Evolutionary conservation across 2,113 vertebrate species (phyloP).

Genomic region (Hypanus sabinus): DNA sequence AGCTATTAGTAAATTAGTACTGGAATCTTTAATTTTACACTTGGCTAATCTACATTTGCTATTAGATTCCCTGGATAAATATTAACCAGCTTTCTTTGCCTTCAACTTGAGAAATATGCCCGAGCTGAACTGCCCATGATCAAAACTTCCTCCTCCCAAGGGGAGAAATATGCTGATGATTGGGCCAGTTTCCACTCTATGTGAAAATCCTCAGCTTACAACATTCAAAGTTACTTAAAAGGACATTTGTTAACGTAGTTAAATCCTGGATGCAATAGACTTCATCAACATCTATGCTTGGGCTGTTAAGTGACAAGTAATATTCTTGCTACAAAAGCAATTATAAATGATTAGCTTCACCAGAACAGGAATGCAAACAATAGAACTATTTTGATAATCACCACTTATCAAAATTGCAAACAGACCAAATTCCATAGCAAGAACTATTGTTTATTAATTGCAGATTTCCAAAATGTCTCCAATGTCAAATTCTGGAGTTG

Average conservation of each 20-base stretch:
- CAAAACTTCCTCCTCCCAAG: neutral
- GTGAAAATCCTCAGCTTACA: neutral
- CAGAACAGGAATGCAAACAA: no score
- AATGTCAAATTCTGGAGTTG: no score
- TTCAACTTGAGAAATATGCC: neutral
- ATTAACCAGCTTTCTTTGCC: neutral
- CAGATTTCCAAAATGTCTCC: no score
- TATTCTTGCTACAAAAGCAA: neutral
- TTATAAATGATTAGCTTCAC: no score
- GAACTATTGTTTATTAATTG: no score
- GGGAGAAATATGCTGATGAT: neutral
- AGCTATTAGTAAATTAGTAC: neutral
- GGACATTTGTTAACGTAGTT: no score
- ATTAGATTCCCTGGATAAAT: neutral
- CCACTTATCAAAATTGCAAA: no score
- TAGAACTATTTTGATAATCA: no score
- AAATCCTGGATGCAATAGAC: neutral
- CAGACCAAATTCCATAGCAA: no score
- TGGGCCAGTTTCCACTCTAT: neutral
- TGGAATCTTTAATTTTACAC: neutral
- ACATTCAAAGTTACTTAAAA: neutral
- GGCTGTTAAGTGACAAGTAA: neutral
- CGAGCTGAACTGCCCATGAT: neutral
- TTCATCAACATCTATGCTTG: neutral
- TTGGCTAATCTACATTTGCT: neutral